Base-by-base conservation (phyloP, 2,797 vertebrate species). In the Danio kyathit region DNA sequence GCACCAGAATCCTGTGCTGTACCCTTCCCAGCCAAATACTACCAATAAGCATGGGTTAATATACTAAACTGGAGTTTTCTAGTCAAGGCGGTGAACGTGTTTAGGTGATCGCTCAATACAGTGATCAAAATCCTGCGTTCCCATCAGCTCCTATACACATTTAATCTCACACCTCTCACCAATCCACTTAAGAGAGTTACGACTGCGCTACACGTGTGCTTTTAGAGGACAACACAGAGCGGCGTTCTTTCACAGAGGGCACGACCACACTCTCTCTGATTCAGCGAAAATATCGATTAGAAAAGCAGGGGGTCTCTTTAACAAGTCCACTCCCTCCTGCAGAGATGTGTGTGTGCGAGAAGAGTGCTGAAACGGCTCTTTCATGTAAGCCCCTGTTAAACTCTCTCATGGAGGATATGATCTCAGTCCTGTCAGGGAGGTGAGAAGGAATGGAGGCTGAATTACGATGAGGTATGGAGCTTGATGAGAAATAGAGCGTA, bases 171-270 rank as follows among this genome's bases (percentile, higher is more conserved):
- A 80, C 21, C 59, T 64, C 61, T 64, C 66, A 70, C 57, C 83
- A 84, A 85, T 88, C 84, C 80, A 86, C 73, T 85, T 85, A 85
- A 80, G 66, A 84, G 70, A 43, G 60, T 57, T 75, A 72, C 17
- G 9, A 44, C 4, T 1, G 81, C n/a, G 69, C 72, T 65, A 71
- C 57, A 51, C 2, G 8, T 56, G 60, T 67, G 76, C 44, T 72
- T 63, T 76, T 76, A 51, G 66, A 79, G 81, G 83, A 77, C 81
- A 70, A 64, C 46, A 44, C 52, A 51, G 70, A 79, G 51, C 17
- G 7, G 21, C 52, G 16, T 19, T 78, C 73, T 84, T 74, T 57
- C 77, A 60, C 54, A 52, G 61, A 78, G 74, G 51, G 66, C 75
- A 81, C 57, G 14, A 61, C 43, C 67, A 61, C 75, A 48, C 69